These are phyloP conservation scores for Pelosia muscerda DNA, from an alignment of 2,888 invertebrate genomes.

Conservation along the genomic window DNA sequence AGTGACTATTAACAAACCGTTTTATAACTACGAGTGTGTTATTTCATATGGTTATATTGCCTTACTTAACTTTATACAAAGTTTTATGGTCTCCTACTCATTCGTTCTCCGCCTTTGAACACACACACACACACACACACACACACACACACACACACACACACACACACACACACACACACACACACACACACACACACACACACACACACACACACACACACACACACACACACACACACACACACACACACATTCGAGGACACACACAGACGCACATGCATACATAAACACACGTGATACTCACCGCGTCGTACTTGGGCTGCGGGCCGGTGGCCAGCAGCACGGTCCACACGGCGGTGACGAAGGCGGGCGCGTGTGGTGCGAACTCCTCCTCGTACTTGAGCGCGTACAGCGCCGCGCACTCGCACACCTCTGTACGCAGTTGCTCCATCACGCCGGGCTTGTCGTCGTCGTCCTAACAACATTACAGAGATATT, in stretches of 20 bases:
- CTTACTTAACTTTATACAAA: too few species aligned
- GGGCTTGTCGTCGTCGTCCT: constrained; percentile 94
- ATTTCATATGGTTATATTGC: too few species aligned
- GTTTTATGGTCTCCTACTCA: too few species aligned
- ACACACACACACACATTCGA: background rate
- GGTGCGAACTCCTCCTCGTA: constrained; percentile 99
- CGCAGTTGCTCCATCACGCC: constrained; percentile 96
- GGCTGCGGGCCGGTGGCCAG: constrained; percentile 94
- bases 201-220: background rate
- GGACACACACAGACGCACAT: background rate
- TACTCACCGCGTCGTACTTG: constrained; percentile 95
- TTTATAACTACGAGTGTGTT: background rate
- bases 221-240: background rate
- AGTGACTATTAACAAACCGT: background rate
- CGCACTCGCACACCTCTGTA: constrained; percentile 98
- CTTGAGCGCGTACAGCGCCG: constrained; percentile 97
- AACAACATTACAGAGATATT: background rate
- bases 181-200: too few species aligned
- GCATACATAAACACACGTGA: too few species aligned
- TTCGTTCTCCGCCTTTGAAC: too few species aligned
- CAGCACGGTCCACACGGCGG: constrained; percentile 96
- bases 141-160: background rate
- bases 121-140: too few species aligned
- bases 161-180: background rate
- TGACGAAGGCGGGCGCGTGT: constrained; percentile 97